Evolutionary conservation across 37 sponge, comb jelly and placozoan species (phyloP).

Genomic region (Oscarella lobularis): DNA sequence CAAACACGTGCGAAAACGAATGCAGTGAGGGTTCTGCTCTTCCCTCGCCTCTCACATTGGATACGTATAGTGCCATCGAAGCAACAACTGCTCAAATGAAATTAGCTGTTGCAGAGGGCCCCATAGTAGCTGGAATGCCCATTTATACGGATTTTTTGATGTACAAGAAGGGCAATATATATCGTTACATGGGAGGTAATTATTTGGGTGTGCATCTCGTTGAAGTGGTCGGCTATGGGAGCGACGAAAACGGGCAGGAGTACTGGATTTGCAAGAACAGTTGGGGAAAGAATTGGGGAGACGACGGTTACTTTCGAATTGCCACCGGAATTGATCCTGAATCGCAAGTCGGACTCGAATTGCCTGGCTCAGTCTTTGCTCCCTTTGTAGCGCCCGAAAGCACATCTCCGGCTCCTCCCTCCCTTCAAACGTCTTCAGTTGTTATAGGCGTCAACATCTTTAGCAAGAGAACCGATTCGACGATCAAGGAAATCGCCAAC

Average conservation of each 20-base stretch:
- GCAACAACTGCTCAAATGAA: conserved; percentile 5
- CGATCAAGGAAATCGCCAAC: background rate
- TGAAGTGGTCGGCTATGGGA: conserved; percentile 26
- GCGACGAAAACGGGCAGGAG: conserved; percentile 12
- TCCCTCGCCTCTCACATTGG: background rate
- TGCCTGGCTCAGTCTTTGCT: background rate
- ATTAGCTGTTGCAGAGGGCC: conserved; percentile 26
- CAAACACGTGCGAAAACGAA: no score
- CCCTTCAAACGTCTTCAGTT: no score
- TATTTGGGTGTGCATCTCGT: conserved; percentile 20
- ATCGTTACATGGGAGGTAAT: conserved; percentile 2
- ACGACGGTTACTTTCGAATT: conserved; percentile 36
- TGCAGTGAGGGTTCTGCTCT: no score
- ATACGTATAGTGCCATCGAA: background rate
- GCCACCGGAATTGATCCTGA: conserved; percentile 19
- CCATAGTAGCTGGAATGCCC: conserved; percentile 23
- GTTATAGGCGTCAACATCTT: background rate
- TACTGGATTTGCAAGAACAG: conserved; percentile 47
- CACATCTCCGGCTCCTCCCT: no score
- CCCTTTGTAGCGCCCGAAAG: background rate
- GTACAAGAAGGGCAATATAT: conserved; percentile 34
- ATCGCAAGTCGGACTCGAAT: conserved; percentile 22
- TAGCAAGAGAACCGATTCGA: background rate
- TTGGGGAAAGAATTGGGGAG: conserved; percentile 42
- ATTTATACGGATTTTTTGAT: conserved; percentile 15